These are phyloP conservation scores for Periophthalmus modestus DNA, from an alignment of 2,113 vertebrate species.

Conservation along the genomic window DNA sequence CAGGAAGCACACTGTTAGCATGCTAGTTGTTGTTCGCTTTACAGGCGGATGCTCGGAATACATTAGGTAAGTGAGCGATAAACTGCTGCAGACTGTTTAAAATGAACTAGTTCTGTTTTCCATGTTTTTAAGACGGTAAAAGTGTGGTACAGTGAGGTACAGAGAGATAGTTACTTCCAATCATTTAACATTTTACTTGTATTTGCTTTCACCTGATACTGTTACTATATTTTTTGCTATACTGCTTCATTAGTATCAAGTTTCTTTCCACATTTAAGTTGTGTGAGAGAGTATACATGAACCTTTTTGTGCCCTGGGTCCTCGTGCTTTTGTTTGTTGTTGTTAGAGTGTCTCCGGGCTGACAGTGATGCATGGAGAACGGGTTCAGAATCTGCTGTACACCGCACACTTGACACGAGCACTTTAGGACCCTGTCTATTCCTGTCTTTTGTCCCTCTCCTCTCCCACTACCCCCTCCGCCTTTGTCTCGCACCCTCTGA, in stretches of 20 bases:
- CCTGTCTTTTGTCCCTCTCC: conserved; percentile 28
- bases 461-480: conserved; percentile 10
- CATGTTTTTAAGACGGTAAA: too few species aligned
- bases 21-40: too few species aligned
- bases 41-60: too few species aligned
- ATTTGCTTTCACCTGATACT: too few species aligned
- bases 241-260: neutral
- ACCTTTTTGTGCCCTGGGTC: conserved; percentile 12
- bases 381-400: conserved; percentile 54
- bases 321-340: conserved; percentile 46
- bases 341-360: conserved; percentile 50
- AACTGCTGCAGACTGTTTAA: too few species aligned
- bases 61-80: too few species aligned
- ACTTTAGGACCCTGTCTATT: conserved; percentile 49
- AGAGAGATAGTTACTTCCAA: too few species aligned
- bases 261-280: neutral
- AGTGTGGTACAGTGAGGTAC: too few species aligned
- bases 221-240: too few species aligned
- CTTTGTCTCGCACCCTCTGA: conserved; percentile 52
- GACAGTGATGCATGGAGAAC: conserved; percentile 55
- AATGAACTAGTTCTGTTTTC: too few species aligned
- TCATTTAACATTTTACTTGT: too few species aligned
- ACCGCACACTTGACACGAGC: conserved; percentile 59
- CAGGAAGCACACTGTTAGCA: too few species aligned
- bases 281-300: conserved; percentile 20